A percentile compares a stretch with the other conserved stretches of the same genome.
Evolutionary conservation across 2,888 invertebrate species (phyloP).

Genomic region (Drosophila paranaensis): DNA sequence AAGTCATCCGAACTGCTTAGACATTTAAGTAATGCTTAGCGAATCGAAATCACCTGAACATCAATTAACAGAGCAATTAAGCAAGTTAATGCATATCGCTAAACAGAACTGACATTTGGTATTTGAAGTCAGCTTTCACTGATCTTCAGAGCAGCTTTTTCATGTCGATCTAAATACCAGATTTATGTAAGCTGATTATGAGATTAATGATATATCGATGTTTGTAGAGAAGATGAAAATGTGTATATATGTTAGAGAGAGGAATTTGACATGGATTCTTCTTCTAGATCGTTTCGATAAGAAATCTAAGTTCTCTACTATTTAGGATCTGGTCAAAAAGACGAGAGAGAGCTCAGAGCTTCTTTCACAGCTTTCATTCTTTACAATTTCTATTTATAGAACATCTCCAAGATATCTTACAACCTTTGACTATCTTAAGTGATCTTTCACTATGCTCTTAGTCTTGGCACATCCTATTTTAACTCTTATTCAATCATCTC

Average conservation of each 20-base stretch:
- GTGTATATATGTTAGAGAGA: background rate
- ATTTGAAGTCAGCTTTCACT: conserved; percentile 12
- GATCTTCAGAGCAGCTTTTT: background rate
- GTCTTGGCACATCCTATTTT: background rate
- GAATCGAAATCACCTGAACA: conserved; percentile 1
- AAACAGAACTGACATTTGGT: background rate
- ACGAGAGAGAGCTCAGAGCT: too few relatives aligned
- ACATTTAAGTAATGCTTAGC: conserved; percentile 28
- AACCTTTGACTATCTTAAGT: conserved; percentile 2
- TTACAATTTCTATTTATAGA: background rate
- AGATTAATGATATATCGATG: background rate
- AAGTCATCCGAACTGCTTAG: conserved; percentile 15
- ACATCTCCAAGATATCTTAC: background rate
- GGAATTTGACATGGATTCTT: background rate
- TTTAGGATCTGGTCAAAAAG: background rate
- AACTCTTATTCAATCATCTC: background rate
- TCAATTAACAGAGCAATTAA: conserved; percentile 4
- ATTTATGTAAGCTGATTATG: background rate
- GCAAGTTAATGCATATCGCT: conserved; percentile 5
- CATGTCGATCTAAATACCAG: background rate
- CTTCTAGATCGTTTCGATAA: background rate
- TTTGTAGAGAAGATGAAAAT: background rate
- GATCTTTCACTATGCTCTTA: conserved; percentile 2
- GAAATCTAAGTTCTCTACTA: background rate
- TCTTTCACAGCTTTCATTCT: background rate